Conservation (phyloP, 2,797 vertebrate species). For the Sebastes diploproa region DNA sequence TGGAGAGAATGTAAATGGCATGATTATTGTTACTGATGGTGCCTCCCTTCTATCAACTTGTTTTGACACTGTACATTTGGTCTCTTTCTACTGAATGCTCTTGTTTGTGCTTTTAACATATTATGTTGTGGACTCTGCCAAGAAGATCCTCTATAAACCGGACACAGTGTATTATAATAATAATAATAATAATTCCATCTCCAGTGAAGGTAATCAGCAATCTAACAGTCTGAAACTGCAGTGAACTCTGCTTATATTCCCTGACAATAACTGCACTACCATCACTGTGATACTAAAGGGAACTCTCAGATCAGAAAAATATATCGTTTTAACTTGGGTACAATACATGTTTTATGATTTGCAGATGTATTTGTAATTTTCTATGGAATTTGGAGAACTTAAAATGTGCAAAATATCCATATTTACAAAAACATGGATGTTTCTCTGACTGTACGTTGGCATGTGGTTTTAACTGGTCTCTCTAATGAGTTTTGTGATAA, state of each 20-base stretch:
- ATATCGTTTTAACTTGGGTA: background rate
- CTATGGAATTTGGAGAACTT: background rate
- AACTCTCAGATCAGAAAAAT: constrained; percentile 49
- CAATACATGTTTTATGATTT: constrained; percentile 34
- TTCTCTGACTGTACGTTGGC: constrained; percentile 34
- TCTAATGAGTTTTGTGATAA: constrained; percentile 42
- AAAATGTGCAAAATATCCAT: constrained; percentile 10
- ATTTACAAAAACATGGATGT: constrained; percentile 9
- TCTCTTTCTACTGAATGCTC: constrained; percentile 52
- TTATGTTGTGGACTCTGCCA: constrained; percentile 41
- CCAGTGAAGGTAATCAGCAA: constrained; percentile 18
- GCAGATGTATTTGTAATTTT: constrained; percentile 20
- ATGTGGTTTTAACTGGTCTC: constrained; percentile 46
- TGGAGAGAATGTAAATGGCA: constrained; percentile 45
- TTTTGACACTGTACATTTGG: constrained; percentile 43
- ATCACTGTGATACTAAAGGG: constrained; percentile 78
- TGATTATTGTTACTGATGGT: constrained; percentile 52
- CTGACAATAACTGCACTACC: constrained; percentile 59
- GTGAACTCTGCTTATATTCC: constrained; percentile 26
- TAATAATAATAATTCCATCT: background rate
- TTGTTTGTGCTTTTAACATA: constrained; percentile 50
- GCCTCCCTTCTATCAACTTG: constrained; percentile 45
- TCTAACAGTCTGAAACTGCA: constrained; percentile 20
- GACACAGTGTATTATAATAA: constrained; percentile 43
- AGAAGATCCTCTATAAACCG: constrained; percentile 39